Conservation (phyloP, 2,797 vertebrate genomes). For the Scleropages formosus region DNA sequence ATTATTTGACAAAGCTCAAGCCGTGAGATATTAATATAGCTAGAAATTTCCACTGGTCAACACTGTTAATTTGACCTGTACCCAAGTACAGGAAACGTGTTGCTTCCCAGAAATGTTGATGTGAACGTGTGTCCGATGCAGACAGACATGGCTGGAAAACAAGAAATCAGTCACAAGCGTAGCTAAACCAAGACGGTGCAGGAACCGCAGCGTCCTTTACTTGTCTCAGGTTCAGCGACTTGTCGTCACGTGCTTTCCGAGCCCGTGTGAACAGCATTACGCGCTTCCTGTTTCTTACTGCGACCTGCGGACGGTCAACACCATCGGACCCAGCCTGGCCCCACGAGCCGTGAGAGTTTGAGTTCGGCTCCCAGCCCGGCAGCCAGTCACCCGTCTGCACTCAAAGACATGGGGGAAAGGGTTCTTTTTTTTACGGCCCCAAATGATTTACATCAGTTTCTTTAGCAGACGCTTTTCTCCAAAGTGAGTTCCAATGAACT, state of each 20-base stretch:
- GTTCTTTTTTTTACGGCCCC: no score
- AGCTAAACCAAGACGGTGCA: constrained; percentile 20
- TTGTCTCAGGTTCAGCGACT: constrained; percentile 47
- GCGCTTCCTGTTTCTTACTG: constrained; percentile 31
- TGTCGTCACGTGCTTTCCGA: constrained; percentile 45
- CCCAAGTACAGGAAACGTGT: no score
- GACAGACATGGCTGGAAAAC: constrained; percentile 13
- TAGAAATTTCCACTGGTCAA: no score
- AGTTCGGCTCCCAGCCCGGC: neutral
- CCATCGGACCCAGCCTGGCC: constrained; percentile 40
- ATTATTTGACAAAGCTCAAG: no score
- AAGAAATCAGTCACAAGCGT: constrained; percentile 29
- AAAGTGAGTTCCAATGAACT: no score
- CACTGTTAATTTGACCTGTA: no score
- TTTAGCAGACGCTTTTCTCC: no score
- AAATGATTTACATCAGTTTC: no score
- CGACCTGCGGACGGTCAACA: no score
- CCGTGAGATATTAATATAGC: no score
- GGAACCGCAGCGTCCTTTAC: constrained; percentile 42
- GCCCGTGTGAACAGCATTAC: constrained; percentile 18
- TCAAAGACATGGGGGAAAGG: no score
- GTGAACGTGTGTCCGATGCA: neutral
- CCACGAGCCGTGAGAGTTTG: no score
- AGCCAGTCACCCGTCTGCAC: neutral
- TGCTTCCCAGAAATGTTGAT: neutral